Evolutionary conservation across 2,888 invertebrate genomes (phyloP).

Genomic region (Plebejus melissa): DNA sequence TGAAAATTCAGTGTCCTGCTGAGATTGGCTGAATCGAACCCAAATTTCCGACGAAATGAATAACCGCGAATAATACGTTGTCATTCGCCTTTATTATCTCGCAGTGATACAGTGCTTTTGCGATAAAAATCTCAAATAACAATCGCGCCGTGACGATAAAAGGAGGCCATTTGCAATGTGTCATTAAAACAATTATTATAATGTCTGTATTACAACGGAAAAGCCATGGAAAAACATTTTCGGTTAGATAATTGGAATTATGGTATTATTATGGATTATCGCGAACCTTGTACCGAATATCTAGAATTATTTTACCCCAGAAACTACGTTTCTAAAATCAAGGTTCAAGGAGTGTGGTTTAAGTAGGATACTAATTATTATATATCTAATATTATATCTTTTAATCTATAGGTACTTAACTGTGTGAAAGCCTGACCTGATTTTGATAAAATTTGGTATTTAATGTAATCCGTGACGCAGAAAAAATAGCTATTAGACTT

Average conservation of each 20-base stretch:
- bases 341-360: too few relatives aligned
- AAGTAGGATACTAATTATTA: too few relatives aligned
- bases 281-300: neutral
- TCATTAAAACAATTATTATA: conserved; percentile 66
- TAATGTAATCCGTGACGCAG: too few relatives aligned
- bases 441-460: too few relatives aligned
- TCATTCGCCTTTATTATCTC: conserved; percentile 77
- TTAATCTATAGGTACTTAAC: too few relatives aligned
- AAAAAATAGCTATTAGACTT: too few relatives aligned
- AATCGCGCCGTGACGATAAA: conserved; percentile 60
- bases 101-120: conserved; percentile 76
- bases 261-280: neutral
- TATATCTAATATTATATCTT: too few relatives aligned
- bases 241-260: neutral
- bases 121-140: conserved; percentile 73
- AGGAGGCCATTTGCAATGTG: conserved; percentile 57
- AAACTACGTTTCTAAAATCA: too few relatives aligned
- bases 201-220: conserved; percentile 62
- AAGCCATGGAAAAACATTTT: conserved; percentile 37
- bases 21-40: conserved; percentile 71
- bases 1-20: conserved; percentile 68
- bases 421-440: too few relatives aligned
- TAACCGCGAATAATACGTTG: conserved; percentile 75
- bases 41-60: conserved; percentile 57
- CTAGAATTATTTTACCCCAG: too few relatives aligned